Conservation (phyloP, 2,797 vertebrate species). For the Loris lydekkerianus region DNA sequence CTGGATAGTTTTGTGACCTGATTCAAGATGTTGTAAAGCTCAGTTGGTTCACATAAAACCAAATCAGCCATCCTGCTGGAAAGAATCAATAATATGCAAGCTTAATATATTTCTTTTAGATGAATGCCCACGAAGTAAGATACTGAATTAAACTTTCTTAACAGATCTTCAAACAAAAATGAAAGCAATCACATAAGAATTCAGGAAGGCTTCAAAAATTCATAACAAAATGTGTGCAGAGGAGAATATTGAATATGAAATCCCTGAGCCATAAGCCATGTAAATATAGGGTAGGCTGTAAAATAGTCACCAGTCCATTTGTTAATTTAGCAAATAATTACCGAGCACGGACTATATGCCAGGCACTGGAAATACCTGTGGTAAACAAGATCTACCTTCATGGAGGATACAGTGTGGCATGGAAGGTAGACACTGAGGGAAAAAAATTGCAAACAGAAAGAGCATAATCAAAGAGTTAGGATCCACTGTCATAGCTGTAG, state of each 20-base stretch:
- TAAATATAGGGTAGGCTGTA: background rate
- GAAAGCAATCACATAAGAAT: background rate
- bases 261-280: background rate
- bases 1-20: slow-evolving; percentile 88
- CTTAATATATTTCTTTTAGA: slow-evolving; percentile 14
- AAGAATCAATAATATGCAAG: background rate
- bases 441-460: background rate
- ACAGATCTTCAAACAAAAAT: background rate
- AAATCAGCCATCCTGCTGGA: slow-evolving; percentile 87
- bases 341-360: background rate
- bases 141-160: background rate
- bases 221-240: background rate
- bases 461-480: background rate
- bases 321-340: background rate
- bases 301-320: background rate
- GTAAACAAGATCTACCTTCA: background rate
- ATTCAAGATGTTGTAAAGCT: slow-evolving; percentile 94
- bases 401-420: background rate
- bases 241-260: background rate
- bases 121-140: background rate
- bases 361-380: background rate
- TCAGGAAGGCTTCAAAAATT: background rate
- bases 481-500: background rate
- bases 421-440: background rate
- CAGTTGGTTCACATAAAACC: slow-evolving; percentile 88